Evolutionary conservation across 2,888 invertebrate genomes (phyloP), one percentile per base, ranked within the genome.

Genomic region (Himalopsyche tibetana): DNA sequence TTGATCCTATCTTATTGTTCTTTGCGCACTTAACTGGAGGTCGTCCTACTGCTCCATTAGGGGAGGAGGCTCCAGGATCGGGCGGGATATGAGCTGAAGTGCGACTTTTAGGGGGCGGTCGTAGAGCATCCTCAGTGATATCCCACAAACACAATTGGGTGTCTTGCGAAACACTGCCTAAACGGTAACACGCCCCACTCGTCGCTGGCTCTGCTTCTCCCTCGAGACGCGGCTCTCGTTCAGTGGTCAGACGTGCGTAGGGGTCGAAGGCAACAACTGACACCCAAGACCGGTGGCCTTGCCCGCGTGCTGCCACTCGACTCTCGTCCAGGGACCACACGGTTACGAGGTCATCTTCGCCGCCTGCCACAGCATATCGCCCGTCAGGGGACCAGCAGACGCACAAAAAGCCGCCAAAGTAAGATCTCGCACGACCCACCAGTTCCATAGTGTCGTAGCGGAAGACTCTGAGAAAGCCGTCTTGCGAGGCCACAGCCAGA

Each of bases 111-210:
- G 91, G 92, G n/a, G 97, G 96, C 90, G 96, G 96, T 89, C 95
- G 93, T 85, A 99, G 92, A 86, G 98, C 96, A 91, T 99, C 99
- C 91, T 99, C 98, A 17, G 99, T 99, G 87, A 99, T 95, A 91
- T 99, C 99, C 99, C 99, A 99, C 89, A 99, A 93, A 92, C 99
- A 99, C 89, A 99, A 93, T 91, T 98, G 98, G 79, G 99, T 99
- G 92, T 99, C 99, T 92, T 99, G 99, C 55, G 99, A 98, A 1
- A 99, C 98, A 88, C 98, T 98, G 51, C 98, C 99, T 88, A 99
- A 93, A 89, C 98, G 94, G 91, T 97, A 98, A 90, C 96, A 96
- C 42, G 95, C 95, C 2, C 94, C 94, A 15, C 74, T 36, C 5
- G 74, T 36, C 1, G 74, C 28, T 79, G 92, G 89, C 89, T 91